These are phyloP conservation scores for Montipora efflorescens DNA, from an alignment of 64 coral and sea anemone genomes.

Conservation along the genomic window DNA sequence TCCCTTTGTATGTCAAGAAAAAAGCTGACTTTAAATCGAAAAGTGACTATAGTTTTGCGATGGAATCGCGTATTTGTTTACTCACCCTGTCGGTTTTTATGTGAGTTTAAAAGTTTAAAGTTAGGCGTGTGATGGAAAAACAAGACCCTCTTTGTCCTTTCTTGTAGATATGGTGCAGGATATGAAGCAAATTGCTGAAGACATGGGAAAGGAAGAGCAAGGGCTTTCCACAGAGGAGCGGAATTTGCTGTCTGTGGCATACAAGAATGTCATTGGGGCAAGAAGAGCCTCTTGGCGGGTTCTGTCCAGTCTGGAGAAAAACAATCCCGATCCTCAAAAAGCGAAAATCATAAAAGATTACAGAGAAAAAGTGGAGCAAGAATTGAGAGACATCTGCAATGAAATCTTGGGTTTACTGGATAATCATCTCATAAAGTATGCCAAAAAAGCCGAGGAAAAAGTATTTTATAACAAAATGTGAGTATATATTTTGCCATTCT, in stretches of 20 bases:
- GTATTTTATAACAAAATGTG: conserved; percentile 89
- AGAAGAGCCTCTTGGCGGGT: conserved; percentile 96
- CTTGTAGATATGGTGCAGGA: conserved; percentile 82
- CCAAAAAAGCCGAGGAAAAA: conserved; percentile 35
- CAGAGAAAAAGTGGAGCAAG: conserved; percentile 63
- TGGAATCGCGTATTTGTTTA: conserved; percentile 13
- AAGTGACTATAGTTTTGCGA: conserved; percentile 10
- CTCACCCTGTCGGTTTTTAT: not conserved
- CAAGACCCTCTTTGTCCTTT: not conserved
- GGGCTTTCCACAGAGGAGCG: conserved; percentile 88
- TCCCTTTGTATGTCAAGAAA: not conserved
- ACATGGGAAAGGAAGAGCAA: conserved; percentile 17
- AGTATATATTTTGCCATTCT: conserved; percentile 10
- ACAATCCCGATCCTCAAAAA: conserved; percentile 44
- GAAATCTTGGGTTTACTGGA: conserved; percentile 74
- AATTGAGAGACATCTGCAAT: conserved; percentile 76
- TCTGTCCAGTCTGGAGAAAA: conserved; percentile 82
- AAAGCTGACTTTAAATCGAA: not conserved
- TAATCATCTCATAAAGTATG: conserved; percentile 41
- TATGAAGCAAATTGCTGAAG: conserved; percentile 92
- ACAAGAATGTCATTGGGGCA: conserved; percentile 97
- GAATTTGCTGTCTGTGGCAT: conserved; percentile 96
- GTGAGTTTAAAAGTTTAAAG: not conserved
- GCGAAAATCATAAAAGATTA: conserved; percentile 49
- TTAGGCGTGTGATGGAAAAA: not conserved